Conservation (phyloP, 2,113 vertebrate species). For the Entomyzon cyanotis region DNA sequence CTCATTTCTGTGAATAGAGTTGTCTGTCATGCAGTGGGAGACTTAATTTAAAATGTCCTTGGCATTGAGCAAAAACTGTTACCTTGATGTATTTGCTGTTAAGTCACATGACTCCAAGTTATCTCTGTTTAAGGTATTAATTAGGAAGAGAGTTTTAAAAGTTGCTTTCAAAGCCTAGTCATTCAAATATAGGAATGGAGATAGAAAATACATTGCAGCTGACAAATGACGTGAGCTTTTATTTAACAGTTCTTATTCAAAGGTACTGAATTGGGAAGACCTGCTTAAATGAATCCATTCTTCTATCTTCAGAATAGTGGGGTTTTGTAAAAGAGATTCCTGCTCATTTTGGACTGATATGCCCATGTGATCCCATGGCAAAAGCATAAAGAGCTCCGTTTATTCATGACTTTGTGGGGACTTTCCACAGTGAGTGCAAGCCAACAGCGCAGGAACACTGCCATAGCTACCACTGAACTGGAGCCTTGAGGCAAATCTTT, state of each 20-base stretch:
- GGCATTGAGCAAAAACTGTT: background rate
- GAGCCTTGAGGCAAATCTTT: background rate
- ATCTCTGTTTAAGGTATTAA: background rate
- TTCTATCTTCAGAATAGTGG: background rate
- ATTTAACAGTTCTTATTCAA: constrained; percentile 34
- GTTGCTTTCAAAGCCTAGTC: background rate
- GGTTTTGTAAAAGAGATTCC: constrained; percentile 17
- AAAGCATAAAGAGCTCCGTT: constrained; percentile 21
- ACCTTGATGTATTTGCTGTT: background rate
- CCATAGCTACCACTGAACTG: background rate
- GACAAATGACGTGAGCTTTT: constrained; percentile 20
- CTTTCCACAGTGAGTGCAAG: background rate
- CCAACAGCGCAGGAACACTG: background rate
- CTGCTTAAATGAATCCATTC: constrained; percentile 36
- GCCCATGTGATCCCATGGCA: constrained; percentile 25
- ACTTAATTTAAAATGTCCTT: background rate
- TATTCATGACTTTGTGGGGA: constrained; percentile 28
- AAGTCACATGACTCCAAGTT: background rate
- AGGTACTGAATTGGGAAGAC: constrained; percentile 27
- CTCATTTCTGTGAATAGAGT: background rate
- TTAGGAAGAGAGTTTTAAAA: background rate
- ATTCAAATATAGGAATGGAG: background rate
- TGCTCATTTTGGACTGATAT: background rate
- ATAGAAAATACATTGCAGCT: constrained; percentile 49
- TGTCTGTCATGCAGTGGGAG: background rate